phyloP scores from a whole-genome alignment of 2,113 vertebrate species.

The Ptilorrhoa leucosticta region DNA sequence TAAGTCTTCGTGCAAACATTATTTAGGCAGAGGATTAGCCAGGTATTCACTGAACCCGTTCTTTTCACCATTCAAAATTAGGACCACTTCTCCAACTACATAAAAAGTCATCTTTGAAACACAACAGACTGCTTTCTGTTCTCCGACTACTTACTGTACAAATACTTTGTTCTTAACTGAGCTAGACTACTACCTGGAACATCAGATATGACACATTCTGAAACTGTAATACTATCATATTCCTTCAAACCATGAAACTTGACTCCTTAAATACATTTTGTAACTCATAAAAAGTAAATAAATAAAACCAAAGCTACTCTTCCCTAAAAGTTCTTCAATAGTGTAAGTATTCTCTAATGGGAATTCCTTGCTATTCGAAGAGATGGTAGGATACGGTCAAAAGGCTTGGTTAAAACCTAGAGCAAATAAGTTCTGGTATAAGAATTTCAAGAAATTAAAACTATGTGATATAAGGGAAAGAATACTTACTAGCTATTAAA shows the following conservation, averaged over 20 bases:
- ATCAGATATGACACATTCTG: background rate
- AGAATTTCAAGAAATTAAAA: background rate
- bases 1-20: background rate
- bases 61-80: background rate
- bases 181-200: background rate
- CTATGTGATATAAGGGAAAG: background rate
- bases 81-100: background rate
- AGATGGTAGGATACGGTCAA: background rate
- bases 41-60: background rate
- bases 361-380: background rate
- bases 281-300: background rate
- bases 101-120: conserved; percentile 10
- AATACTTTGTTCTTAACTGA: background rate
- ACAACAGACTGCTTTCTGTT: background rate
- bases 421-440: background rate
- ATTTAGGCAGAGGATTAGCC: background rate
- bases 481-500: background rate
- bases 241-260: background rate
- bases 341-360: background rate
- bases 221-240: background rate
- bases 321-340: background rate
- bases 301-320: background rate
- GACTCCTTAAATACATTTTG: background rate
- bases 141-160: background rate
- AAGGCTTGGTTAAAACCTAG: background rate